Evolutionary conservation across 2,113 vertebrate species (phyloP).

Genomic region (Todiramphus saurophagus): DNA sequence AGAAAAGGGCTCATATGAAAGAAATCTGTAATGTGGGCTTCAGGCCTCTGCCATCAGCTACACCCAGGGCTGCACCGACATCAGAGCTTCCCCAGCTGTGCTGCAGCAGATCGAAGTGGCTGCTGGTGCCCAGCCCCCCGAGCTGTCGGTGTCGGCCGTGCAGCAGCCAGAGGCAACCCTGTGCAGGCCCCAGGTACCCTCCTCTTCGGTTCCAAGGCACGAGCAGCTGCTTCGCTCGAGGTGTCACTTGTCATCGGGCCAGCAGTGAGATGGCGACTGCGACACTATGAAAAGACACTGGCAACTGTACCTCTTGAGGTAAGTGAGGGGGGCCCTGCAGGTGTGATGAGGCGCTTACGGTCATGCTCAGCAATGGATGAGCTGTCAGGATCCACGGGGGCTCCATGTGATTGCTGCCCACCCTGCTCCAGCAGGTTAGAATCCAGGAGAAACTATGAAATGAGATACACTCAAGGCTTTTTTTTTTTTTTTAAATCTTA

Average conservation of each 20-base stretch:
- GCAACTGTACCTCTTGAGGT: background rate
- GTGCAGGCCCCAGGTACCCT: background rate
- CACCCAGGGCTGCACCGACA: background rate
- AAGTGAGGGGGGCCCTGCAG: background rate
- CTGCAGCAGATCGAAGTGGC: background rate
- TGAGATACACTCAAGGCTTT: background rate
- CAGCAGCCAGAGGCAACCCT: background rate
- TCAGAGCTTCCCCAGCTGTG: background rate
- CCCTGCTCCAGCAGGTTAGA: background rate
- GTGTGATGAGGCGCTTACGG: background rate
- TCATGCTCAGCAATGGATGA: background rate
- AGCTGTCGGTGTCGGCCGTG: fast-evolving
- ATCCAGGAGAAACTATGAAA: background rate
- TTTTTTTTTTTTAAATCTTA: background rate
- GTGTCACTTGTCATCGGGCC: background rate
- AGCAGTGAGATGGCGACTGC: background rate
- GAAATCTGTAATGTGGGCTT: background rate
- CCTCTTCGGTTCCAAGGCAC: background rate
- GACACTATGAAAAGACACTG: background rate
- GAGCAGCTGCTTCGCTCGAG: background rate
- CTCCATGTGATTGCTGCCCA: background rate
- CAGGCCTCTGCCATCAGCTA: background rate
- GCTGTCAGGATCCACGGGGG: background rate
- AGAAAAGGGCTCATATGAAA: background rate
- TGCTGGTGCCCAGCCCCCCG: background rate